Percentiles rank a stretch among this genome's conserved stretches.
Evolutionary conservation across 1,140 invertebrate genomes (phyloP).

Genomic region (Drosophila leontia): DNA sequence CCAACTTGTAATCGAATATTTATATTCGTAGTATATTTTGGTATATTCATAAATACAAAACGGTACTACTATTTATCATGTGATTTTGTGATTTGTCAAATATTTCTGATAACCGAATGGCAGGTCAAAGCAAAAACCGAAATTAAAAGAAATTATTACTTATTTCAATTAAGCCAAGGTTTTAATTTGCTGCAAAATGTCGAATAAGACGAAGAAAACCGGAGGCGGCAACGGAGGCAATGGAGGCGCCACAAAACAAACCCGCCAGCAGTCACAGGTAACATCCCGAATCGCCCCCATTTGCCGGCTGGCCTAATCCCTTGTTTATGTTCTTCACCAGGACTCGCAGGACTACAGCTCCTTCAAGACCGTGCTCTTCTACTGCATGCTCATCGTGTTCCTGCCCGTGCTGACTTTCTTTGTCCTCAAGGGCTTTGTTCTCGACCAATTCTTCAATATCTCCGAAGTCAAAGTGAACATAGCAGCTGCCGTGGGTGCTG

Average conservation of each 20-base stretch:
- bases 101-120: constrained; percentile 52
- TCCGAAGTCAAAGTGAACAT: constrained; percentile 89
- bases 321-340: constrained; percentile 42
- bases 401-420: constrained; percentile 88
- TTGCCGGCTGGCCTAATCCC: constrained; percentile 46
- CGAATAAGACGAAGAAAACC: constrained; percentile 60
- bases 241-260: constrained; percentile 32
- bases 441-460: constrained; percentile 87
- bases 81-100: constrained; percentile 62
- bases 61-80: constrained; percentile 56
- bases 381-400: constrained; percentile 88
- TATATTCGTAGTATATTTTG: neutral
- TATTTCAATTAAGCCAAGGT: constrained; percentile 27
- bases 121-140: constrained; percentile 47
- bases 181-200: constrained; percentile 39
- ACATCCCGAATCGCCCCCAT: neutral
- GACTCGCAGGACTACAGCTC: constrained; percentile 86
- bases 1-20: constrained; percentile 18
- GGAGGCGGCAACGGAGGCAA: constrained; percentile 42
- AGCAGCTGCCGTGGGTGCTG: constrained; percentile 90
- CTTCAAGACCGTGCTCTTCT: constrained; percentile 88
- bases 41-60: neutral
- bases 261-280: constrained; percentile 67
- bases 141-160: constrained; percentile 39
- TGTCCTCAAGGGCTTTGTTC: constrained; percentile 86